Evolutionary conservation across 2,113 vertebrate genomes (phyloP), one percentile per base, ranked within the genome.

Genomic region (Tachysurus vachellii): DNA sequence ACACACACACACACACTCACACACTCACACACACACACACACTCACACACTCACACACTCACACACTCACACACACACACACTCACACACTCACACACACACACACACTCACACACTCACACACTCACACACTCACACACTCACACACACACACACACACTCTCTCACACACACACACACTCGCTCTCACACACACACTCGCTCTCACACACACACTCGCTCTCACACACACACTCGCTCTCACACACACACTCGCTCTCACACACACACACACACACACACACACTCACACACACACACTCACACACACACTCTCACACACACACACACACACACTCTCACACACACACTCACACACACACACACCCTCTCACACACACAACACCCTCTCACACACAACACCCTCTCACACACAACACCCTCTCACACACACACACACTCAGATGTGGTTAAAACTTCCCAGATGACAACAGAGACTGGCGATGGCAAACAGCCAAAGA

Each of bases 201-300:
- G n/a, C n/a, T 68, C 64, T 14, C 28, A 5, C 82, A 80, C 66
- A 85, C 53, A 81, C 64, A 75, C 61, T 1, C 36, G 2, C 36
- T 1, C 36, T 1, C 36, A 36, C 36, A 36, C 36, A 36, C 36
- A 36, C 36, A 36, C 36, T 1, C 36, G 2, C 36, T 1, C 36
- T 1, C 36, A 36, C 36, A 36, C 36, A 5, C 5, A 5, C 36
- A 50, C 47, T 2, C 47, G 4, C 47, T 2, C 47, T 2, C 47
- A 80, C 76, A 89, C 14, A 26, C 76, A 47, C 2, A 1, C 13
- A 71, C 61, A 81, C 62, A 54, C 36, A 75, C 70, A 28, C 62
- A n/a, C 62, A 82, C 79, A 87, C 54, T n/a, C n/a, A n/a, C n/a
- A n/a, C n/a, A 83, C 53, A 90, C 68, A 85, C 31, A 31, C 28